Evolutionary conservation across 2,797 vertebrate species (phyloP).

Genomic region (Enteromius argenteus): DNA sequence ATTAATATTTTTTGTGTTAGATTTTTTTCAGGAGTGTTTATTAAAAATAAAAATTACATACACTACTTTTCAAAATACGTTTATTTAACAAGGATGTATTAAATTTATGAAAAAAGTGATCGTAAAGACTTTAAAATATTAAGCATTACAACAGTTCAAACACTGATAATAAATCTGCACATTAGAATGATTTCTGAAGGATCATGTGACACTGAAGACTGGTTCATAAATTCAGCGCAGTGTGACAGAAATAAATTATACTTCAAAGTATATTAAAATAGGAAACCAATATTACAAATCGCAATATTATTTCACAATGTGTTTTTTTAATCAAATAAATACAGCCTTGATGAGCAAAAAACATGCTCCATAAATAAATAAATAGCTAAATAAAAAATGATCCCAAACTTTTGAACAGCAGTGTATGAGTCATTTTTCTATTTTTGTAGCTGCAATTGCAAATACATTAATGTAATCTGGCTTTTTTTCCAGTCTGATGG

Average conservation of each 20-base stretch:
- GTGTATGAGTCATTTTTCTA: not conserved
- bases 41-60: not conserved
- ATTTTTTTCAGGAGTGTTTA: not conserved
- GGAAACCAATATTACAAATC: too few species aligned
- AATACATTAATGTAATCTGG: not conserved
- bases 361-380: not conserved
- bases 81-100: not conserved
- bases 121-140: not conserved
- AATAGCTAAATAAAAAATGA: too few species aligned
- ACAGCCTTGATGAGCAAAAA: too few species aligned
- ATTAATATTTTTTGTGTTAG: too few species aligned
- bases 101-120: not conserved
- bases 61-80: not conserved
- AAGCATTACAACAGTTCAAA: too few species aligned
- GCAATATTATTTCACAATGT: too few species aligned
- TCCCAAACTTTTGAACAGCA: not conserved
- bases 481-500: not conserved
- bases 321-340: not conserved
- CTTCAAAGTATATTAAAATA: too few species aligned
- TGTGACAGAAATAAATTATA: too few species aligned
- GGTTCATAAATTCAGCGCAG: too few species aligned
- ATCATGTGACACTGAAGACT: too few species aligned
- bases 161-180: too few species aligned
- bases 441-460: not conserved
- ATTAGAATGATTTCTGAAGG: too few species aligned